Base-by-base conservation (phyloP, 2,888 invertebrate genomes). In the Eulithis prunata region DNA sequence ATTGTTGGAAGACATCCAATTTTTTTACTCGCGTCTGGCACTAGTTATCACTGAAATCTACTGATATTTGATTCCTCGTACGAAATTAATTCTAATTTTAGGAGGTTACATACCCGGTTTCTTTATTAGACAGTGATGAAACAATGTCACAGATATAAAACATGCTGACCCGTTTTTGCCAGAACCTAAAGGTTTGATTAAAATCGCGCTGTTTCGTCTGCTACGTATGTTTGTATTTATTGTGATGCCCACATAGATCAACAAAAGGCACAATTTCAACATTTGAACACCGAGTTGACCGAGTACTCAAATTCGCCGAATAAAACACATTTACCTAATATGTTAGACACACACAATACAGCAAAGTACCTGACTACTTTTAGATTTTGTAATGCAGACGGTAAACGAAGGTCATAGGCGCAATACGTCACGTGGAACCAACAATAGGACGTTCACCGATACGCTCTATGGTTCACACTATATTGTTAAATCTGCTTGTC, bases 51-150 rank as follows among this genome's bases (percentile, higher is more conserved):
- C 64, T 66, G 65, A 72, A 69, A 72, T 74, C 67, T 66, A 87
- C 80, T 79, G 88, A 84, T 86, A 89, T 90, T 86, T 87, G 89
- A 90, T 90, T 85, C 86, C 78, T 77, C 80, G 77, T 84, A 82
- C 83, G 79, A 88, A 88, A 87, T 88, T 85, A 83, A 85, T 82
- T 89, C 87, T 91, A 88, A 86, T 84, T 89, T 88, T 89, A 90
- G 82, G 69, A 67, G 71, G 78, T 84, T 83, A 83, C 83, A 83
- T 83, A 80, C 74, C 71, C 64, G 68, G 76, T 76, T 81, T 76
- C 78, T 76, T 69, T 77, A 57, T 63, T 47, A 60, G 55, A 64
- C 47, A 62, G 66, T 59, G 65, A 60, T 62, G 58, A 46, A 61
- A 69, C 73, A 74, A 72, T 75, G 75, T 74, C 74, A 68, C 66